Base-by-base conservation (phyloP, 64 coral and sea anemone genomes). In the Acropora tenuis region DNA sequence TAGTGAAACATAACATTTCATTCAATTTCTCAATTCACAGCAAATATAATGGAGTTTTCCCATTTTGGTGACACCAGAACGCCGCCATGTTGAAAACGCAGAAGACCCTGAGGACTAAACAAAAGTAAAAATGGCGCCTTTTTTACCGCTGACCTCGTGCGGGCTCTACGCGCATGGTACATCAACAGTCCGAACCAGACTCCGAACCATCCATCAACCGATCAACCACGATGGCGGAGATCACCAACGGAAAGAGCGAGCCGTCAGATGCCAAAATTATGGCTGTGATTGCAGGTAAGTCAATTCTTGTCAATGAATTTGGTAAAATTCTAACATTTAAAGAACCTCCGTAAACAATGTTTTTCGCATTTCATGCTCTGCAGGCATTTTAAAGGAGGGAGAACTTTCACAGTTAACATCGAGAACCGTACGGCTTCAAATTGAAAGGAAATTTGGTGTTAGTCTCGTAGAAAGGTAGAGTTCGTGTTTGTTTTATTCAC, bases 321-420 rank as follows among this genome's bases (percentile, higher is more conserved):
- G 30, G 30, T 30, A 30, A 30, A 30, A 30, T 30, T 30, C 0
- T 30, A 30, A 30, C 30, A 30, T 30, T 30, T 19, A 8, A 17
- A 20, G 12, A 71, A 69, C 6, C 1, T 40, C 47, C 18, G 6
- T 1, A 2, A 43, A 30, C 30, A 30, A 30, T 30, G 30, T 30
- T 30, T 30, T 30, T 30, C 30, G 30, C 30, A 30, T 30, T 30
- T 30, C 30, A 30, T 30, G 30, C 30, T 71, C 76, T 82, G 55
- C 72, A 94, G 92, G 53, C 80, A 94, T 94, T 85, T 78, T 94
- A 68, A 43, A 52, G 44, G 69, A 89, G 68, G 87, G 79, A 1
- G 92, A 94, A 80, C 87, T 94, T 5, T 69, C 92, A 1, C 69
- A 77, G 45, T 16, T 94, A 5, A 94, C 92, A 1, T 94, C 92